These are phyloP conservation scores for Umimayanthus chanpuru DNA, from an alignment of 92 coral and sea anemone genomes.

Conservation along the genomic window DNA sequence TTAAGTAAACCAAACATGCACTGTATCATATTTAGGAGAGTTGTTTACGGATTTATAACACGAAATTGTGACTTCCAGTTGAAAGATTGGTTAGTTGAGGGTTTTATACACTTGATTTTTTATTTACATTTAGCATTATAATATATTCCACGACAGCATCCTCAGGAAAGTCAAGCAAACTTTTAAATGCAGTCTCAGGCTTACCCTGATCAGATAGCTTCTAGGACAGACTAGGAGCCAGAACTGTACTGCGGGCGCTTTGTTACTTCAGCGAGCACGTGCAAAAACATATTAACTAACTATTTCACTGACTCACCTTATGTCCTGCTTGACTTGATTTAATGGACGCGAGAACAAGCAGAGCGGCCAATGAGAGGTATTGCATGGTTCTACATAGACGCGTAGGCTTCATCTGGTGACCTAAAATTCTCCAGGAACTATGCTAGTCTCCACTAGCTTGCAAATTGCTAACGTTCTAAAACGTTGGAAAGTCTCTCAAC, in stretches of 20 bases:
- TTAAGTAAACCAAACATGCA: not conserved
- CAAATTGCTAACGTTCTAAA: not conserved
- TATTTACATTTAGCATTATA: not conserved
- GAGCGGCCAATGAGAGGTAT: not conserved
- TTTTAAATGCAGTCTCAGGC: not conserved
- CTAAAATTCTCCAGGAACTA: not conserved
- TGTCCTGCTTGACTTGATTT: not conserved
- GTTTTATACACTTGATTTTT: not conserved
- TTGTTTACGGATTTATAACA: not conserved
- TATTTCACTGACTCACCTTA: constrained; percentile 13
- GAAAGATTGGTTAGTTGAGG: constrained; percentile 11
- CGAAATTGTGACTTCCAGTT: not conserved
- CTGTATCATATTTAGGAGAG: not conserved
- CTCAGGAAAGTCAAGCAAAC: not conserved
- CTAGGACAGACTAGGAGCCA: not conserved
- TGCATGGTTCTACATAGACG: constrained; percentile 15
- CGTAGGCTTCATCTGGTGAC: constrained; percentile 1
- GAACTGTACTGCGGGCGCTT: not conserved
- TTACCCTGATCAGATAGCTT: no score
- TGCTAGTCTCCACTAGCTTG: not conserved
- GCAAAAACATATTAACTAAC: not conserved
- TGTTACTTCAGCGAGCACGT: constrained; percentile 17
- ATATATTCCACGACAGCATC: not conserved
- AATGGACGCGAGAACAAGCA: constrained; percentile 1
- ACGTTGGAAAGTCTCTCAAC: not conserved